Conservation (phyloP, 2,797 vertebrate genomes). For the Rhodeus uyekii region DNA sequence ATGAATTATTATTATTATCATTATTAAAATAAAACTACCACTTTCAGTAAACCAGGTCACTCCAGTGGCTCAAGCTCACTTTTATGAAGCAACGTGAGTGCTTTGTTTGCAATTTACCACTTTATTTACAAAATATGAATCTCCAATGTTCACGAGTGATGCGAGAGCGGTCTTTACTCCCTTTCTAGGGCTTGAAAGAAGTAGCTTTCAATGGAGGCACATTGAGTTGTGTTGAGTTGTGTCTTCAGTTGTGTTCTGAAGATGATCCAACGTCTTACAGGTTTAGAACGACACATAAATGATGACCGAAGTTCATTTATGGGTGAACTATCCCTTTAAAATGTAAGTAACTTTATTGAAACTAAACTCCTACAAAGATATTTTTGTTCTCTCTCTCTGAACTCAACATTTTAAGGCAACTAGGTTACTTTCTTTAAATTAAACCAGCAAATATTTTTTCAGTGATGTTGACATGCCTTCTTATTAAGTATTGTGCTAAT, state of each 20-base stretch:
- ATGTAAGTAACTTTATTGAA: neutral
- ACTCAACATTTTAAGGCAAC: neutral
- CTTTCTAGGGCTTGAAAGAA: neutral
- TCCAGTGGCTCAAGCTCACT: neutral
- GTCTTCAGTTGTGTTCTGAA: neutral
- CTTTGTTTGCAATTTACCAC: neutral
- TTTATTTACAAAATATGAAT: neutral
- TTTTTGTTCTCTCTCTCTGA: neutral
- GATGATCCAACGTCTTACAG: neutral
- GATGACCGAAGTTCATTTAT: neutral
- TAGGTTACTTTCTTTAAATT: neutral
- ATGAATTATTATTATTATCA: too few species aligned
- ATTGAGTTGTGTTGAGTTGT: too few species aligned
- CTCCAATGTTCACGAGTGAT: neutral
- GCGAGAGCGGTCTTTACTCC: neutral
- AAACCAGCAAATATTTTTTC: neutral
- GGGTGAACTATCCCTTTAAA: neutral
- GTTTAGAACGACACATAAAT: neutral
- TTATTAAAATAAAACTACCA: too few species aligned
- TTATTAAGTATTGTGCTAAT: neutral
- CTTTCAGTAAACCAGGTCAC: neutral
- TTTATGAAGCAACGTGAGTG: too few species aligned
- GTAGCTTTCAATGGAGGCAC: neutral
- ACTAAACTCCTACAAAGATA: too few species aligned
- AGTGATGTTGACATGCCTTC: neutral